phyloP scores from a whole-genome alignment of 35 echinoderm and acorn worm genomes.

The Apostichopus californicus region DNA sequence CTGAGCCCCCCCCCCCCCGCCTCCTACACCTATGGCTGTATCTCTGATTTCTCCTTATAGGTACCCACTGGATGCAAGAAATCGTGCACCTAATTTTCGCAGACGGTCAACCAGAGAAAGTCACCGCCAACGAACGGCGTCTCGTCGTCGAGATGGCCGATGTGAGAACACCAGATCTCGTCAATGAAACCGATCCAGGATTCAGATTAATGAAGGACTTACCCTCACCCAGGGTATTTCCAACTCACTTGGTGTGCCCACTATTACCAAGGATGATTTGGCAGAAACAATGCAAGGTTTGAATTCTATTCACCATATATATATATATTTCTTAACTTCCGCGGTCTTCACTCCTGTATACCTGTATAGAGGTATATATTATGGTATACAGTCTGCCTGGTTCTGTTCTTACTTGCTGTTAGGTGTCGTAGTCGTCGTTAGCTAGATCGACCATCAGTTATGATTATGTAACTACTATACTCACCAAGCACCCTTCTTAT shows the following conservation, averaged over 20 bases:
- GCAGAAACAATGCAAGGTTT: neutral
- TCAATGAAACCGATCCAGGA: neutral
- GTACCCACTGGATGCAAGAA: slow-evolving; percentile 53
- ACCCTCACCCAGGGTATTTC: slow-evolving; percentile 11
- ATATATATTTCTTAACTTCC: neutral
- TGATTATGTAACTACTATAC: too few relatives aligned
- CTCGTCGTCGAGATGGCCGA: slow-evolving; percentile 44
- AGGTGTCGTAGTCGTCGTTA: too few relatives aligned
- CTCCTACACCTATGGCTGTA: neutral
- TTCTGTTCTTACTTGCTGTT: too few relatives aligned
- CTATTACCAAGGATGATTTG: slow-evolving; percentile 4
- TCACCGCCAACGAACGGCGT: neutral
- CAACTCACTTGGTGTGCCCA: slow-evolving; percentile 10
- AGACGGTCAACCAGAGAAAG: neutral
- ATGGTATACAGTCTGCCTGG: too few relatives aligned
- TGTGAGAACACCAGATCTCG: neutral
- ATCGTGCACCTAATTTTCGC: slow-evolving; percentile 38
- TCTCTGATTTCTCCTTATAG: neutral
- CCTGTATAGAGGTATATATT: too few relatives aligned
- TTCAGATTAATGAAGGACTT: slow-evolving; percentile 2
- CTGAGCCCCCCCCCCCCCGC: too few relatives aligned
- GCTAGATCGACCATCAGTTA: too few relatives aligned
- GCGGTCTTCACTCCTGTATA: too few relatives aligned
- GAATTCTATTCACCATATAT: neutral
- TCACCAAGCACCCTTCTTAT: too few relatives aligned